These are phyloP conservation scores for Dipodomys stephensi DNA, from an alignment of 2,113 vertebrate genomes.

Conservation along the genomic window DNA sequence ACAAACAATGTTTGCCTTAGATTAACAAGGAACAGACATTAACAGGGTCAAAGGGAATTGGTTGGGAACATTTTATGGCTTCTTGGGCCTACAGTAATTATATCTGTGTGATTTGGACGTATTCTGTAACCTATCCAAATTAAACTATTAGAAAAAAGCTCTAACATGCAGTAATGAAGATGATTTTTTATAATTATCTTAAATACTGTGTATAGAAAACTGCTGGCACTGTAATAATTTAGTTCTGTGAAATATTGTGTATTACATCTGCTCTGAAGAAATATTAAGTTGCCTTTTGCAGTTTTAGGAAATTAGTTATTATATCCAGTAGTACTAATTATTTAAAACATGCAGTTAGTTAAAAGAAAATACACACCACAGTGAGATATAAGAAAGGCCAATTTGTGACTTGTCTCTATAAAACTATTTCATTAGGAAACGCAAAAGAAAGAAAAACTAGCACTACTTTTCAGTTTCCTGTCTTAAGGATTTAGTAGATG, in stretches of 20 bases:
- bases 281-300: slow-evolving; percentile 86
- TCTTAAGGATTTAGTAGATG: slow-evolving; percentile 67
- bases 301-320: slow-evolving; percentile 84
- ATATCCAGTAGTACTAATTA: slow-evolving; percentile 83
- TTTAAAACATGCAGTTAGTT: slow-evolving; percentile 83
- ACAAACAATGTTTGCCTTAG: slow-evolving; percentile 90
- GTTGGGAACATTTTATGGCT: slow-evolving; percentile 86
- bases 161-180: slow-evolving; percentile 87
- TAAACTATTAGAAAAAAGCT: slow-evolving; percentile 88
- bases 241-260: slow-evolving; percentile 83
- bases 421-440: slow-evolving; percentile 79
- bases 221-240: slow-evolving; percentile 87
- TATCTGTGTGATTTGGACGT: slow-evolving; percentile 86
- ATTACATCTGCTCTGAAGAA: slow-evolving; percentile 86
- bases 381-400: slow-evolving; percentile 65
- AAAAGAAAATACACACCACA: slow-evolving; percentile 71
- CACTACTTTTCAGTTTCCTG: slow-evolving; percentile 65
- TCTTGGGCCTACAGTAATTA: slow-evolving; percentile 86
- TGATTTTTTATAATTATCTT: slow-evolving; percentile 89
- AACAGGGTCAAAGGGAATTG: slow-evolving; percentile 90
- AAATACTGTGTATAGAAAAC: slow-evolving; percentile 88
- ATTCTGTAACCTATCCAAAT: slow-evolving; percentile 89
- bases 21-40: slow-evolving; percentile 89
- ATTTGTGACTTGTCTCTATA: slow-evolving; percentile 80
- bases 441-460: slow-evolving; percentile 73